Evolutionary conservation across 2,888 invertebrate genomes (phyloP).

Genomic region (Macrostomum cliftonense): DNA sequence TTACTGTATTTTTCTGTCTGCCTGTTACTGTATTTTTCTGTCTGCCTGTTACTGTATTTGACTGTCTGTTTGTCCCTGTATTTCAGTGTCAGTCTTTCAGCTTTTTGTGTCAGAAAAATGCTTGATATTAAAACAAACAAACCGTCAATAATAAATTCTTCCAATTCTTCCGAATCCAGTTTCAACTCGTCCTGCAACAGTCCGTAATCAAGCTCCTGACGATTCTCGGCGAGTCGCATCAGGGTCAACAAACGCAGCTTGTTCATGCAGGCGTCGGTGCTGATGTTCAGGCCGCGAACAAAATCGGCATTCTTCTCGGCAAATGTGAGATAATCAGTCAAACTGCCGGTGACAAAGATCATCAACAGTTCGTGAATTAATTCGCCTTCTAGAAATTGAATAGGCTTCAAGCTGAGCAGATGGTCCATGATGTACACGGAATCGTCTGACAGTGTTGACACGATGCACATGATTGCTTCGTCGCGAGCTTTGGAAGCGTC

Average conservation of each 20-base stretch:
- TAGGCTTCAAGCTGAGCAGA: constrained; percentile 72
- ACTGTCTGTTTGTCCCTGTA: too few relatives aligned
- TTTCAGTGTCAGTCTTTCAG: too few relatives aligned
- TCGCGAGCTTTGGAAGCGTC: constrained; percentile 88
- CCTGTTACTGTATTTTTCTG: too few relatives aligned
- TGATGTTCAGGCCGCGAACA: constrained; percentile 43
- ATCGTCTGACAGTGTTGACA: constrained; percentile 80
- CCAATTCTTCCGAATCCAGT: constrained; percentile 66
- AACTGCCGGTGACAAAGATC: constrained; percentile 80
- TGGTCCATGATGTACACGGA: constrained; percentile 86
- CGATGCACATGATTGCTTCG: constrained; percentile 72
- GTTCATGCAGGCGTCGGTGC: constrained; percentile 42
- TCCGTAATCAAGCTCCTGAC: constrained; percentile 75
- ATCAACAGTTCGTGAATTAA: constrained; percentile 76
- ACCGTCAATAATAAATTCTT: constrained; percentile 84
- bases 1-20: too few relatives aligned
- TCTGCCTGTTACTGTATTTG: too few relatives aligned
- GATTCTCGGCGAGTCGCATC: constrained; percentile 86
- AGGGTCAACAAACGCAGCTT: constrained; percentile 90
- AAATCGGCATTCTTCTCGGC: constrained; percentile 78
- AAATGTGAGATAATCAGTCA: constrained; percentile 74
- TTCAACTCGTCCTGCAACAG: constrained; percentile 69
- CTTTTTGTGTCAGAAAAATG: too few relatives aligned
- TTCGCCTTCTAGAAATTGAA: constrained; percentile 79
- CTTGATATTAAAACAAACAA: too few relatives aligned